phyloP scores from a whole-genome alignment of 1,140 invertebrate genomes.

The Drosophila miranda region DNA sequence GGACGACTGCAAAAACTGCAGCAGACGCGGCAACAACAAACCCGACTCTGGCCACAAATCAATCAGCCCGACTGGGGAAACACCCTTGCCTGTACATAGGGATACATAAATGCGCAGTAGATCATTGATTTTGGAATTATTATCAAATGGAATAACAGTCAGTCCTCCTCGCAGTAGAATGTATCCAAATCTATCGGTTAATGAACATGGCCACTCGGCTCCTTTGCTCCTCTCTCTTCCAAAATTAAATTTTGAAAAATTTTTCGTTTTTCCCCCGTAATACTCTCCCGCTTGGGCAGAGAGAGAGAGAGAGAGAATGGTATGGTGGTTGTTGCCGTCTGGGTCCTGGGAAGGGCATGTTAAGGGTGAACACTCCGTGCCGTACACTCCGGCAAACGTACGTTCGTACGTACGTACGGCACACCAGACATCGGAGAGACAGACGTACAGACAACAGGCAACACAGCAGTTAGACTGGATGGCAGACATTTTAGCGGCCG shows the following conservation, averaged over 20 bases:
- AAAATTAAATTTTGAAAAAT: conserved; percentile 47
- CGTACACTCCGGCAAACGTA: conserved; percentile 2
- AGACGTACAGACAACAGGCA: conserved; percentile 48
- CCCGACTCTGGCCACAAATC: conserved; percentile 55
- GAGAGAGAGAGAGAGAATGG: neutral
- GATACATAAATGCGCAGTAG: neutral
- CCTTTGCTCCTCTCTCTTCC: neutral
- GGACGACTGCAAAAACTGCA: conserved; percentile 65
- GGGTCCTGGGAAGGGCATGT: conserved; percentile 50
- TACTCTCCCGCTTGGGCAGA: conserved; percentile 1
- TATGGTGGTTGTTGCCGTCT: conserved; percentile 31
- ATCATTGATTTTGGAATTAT: neutral
- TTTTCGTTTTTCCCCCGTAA: conserved; percentile 23
- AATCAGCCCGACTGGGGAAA: conserved; percentile 68
- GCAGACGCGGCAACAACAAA: conserved; percentile 45
- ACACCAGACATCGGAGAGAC: conserved; percentile 19
- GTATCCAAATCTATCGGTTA: conserved; percentile 21
- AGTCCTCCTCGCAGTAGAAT: neutral
- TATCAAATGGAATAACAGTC: neutral
- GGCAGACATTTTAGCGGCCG: conserved; percentile 68
- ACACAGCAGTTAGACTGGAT: conserved; percentile 70
- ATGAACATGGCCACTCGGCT: conserved; percentile 20
- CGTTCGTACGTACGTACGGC: too few species aligned
- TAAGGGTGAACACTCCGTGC: conserved; percentile 48
- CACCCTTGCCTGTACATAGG: conserved; percentile 50